These are phyloP conservation scores for Cacoxenus indagator DNA, from an alignment of 2,888 invertebrate genomes.

Conservation along the genomic window DNA sequence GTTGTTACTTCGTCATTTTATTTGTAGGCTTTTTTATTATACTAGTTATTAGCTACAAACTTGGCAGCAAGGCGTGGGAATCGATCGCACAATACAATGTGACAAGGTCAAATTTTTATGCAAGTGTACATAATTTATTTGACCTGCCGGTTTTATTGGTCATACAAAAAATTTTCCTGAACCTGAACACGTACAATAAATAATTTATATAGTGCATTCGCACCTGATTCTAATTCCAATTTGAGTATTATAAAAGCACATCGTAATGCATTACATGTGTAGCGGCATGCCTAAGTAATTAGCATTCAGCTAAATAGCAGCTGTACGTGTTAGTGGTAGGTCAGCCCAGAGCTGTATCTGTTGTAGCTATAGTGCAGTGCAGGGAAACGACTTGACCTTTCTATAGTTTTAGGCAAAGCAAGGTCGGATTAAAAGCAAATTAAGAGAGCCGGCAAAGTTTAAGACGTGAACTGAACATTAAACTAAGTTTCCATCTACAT, in stretches of 20 bases:
- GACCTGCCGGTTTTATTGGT: background rate
- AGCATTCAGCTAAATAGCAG: background rate
- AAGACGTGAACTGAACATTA: too few species aligned
- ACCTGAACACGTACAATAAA: background rate
- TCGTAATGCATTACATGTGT: background rate
- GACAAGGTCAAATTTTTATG: constrained; percentile 7
- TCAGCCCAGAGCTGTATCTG: background rate
- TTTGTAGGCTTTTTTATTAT: background rate
- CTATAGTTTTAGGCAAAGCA: too few species aligned
- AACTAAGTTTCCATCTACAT: too few species aligned
- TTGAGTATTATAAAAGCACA: background rate
- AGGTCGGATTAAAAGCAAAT: too few species aligned
- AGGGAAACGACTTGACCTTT: too few species aligned
- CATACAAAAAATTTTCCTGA: background rate
- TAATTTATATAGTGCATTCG: constrained; percentile 11
- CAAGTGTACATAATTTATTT: background rate
- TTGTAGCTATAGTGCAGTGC: too few species aligned
- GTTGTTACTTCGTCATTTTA: background rate
- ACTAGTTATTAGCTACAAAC: constrained; percentile 45
- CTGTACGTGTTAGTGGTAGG: background rate
- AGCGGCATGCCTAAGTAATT: background rate
- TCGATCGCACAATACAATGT: constrained; percentile 32
- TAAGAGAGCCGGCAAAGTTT: too few species aligned
- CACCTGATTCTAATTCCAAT: background rate
- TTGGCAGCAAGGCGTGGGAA: constrained; percentile 53